Conservation (phyloP, 2,113 vertebrate genomes). For the Chaetura pelagica region DNA sequence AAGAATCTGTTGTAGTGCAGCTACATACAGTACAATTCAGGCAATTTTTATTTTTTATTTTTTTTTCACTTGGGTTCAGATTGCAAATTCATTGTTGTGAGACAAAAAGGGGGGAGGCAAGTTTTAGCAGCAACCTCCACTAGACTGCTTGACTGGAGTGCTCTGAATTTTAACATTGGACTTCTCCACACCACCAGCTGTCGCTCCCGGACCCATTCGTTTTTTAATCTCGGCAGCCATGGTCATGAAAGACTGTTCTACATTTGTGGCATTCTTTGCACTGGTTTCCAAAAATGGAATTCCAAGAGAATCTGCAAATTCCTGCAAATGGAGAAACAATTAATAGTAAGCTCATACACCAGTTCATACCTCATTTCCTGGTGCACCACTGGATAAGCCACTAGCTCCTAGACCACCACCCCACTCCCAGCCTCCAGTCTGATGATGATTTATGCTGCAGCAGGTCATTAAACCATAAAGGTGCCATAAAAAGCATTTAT, state of each 20-base stretch:
- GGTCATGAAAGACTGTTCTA: constrained; percentile 99
- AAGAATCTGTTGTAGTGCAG: constrained; percentile 94
- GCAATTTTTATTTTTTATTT: constrained; percentile 75
- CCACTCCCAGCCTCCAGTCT: neutral
- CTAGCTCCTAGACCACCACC: neutral
- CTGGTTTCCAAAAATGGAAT: constrained; percentile 98
- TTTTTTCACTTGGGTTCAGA: constrained; percentile 85
- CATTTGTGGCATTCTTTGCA: constrained; percentile 97
- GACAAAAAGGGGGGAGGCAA: constrained; percentile 74
- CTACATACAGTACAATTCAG: constrained; percentile 99
- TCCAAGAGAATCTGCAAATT: constrained; percentile 94
- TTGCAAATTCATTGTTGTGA: constrained; percentile 88
- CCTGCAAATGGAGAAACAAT: constrained; percentile 75
- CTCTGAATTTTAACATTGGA: constrained; percentile 98
- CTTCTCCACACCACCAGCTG: constrained; percentile 89
- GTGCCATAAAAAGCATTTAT: too few species aligned
- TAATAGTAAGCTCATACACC: neutral
- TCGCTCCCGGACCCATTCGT: constrained; percentile 95
- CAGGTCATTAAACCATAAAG: accelerated
- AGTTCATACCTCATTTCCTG: neutral
- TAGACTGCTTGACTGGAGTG: constrained; percentile 96
- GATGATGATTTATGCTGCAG: accelerated
- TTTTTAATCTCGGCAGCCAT: constrained; percentile 99
- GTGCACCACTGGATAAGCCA: accelerated
- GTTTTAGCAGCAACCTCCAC: constrained; percentile 94